Evolutionary conservation across 35 echinoderm and acorn worm species (phyloP).

Genomic region (Acanthaster planci): DNA sequence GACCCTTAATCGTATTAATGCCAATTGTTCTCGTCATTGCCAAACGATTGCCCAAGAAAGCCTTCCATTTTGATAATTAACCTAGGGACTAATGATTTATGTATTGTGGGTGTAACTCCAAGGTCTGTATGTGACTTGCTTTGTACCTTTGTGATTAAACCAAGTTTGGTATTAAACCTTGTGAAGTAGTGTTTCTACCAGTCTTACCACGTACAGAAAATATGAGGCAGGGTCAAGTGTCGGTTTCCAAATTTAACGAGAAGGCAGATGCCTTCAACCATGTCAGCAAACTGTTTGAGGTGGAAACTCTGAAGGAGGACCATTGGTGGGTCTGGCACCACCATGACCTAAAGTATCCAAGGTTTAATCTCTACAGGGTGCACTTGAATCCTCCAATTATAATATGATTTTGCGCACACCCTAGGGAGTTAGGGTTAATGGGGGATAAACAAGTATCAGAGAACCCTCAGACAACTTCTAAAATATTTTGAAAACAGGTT

Average conservation of each 20-base stretch:
- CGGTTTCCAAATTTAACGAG: neutral
- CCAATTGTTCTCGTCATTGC: neutral
- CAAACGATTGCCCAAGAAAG: neutral
- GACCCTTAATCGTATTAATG: neutral
- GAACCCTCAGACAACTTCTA: neutral
- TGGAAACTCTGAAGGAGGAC: neutral
- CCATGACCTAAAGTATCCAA: neutral
- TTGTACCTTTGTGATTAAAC: neutral
- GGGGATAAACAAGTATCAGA: neutral
- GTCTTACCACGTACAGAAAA: neutral
- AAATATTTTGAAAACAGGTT: neutral
- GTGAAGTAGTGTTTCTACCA: neutral
- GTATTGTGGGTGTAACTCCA: neutral
- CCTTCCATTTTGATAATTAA: neutral
- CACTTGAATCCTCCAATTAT: constrained; percentile 2
- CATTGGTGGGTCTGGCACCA: neutral
- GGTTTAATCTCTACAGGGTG: neutral
- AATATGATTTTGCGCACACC: no score
- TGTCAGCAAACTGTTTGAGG: neutral
- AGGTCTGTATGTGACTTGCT: neutral
- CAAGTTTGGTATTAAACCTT: neutral
- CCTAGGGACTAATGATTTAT: neutral
- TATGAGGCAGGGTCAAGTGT: neutral
- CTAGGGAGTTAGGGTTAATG: no score
- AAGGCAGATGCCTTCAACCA: neutral